phyloP scores from a whole-genome alignment of 2,113 vertebrate genomes.

The Diphyllodes magnificus region DNA sequence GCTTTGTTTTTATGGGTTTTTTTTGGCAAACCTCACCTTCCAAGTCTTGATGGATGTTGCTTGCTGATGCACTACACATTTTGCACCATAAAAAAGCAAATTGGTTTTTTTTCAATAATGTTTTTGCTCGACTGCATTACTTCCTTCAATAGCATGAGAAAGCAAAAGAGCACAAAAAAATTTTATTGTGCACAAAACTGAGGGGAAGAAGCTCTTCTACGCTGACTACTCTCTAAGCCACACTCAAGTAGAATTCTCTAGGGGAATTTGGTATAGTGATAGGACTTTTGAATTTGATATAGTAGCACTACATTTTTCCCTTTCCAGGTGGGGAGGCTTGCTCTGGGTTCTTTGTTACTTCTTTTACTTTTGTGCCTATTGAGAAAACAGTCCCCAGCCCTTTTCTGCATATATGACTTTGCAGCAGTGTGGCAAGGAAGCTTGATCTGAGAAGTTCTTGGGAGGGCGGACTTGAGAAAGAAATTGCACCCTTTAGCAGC shows the following conservation, averaged over 20 bases:
- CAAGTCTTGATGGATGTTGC: not conserved
- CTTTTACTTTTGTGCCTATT: not conserved
- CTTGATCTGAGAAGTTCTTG: not conserved
- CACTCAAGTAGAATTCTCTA: not conserved
- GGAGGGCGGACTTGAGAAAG: not conserved
- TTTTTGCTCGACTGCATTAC: not conserved
- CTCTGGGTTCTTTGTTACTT: not conserved
- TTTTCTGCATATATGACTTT: not conserved
- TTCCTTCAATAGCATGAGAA: not conserved
- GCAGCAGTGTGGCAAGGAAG: not conserved
- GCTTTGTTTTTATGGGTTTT: not conserved
- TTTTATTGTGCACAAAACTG: not conserved
- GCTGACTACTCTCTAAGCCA: not conserved
- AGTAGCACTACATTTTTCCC: not conserved
- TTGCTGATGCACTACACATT: not conserved
- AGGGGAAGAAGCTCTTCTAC: not conserved
- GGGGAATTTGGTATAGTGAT: not conserved
- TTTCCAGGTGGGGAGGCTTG: not conserved
- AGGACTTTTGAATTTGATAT: not conserved
- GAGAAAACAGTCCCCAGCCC: not conserved
- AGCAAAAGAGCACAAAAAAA: not conserved
- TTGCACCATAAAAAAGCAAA: not conserved
- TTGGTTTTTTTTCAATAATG: not conserved
- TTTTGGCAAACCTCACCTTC: not conserved
- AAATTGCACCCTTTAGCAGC: not conserved